Conservation (phyloP, 2,888 invertebrate genomes). For the Cryptus viduatorius region DNA sequence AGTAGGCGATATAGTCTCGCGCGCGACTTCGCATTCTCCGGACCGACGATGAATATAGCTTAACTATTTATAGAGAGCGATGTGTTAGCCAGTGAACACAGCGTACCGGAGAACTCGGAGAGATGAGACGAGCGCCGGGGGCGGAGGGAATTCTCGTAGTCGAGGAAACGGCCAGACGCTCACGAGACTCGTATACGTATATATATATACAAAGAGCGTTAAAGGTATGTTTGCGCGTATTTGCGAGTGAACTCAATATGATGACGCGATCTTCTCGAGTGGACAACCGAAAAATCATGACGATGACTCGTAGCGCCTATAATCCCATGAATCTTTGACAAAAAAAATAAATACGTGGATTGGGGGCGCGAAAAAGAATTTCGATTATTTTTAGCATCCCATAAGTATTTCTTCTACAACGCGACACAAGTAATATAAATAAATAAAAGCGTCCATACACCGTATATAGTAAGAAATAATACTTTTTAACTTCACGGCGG, state of each 20-base stretch:
- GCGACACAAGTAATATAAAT: too few species aligned
- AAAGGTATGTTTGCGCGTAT: background rate
- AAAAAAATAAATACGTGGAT: background rate
- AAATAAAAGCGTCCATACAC: too few species aligned
- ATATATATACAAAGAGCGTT: background rate
- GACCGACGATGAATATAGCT: constrained; percentile 68
- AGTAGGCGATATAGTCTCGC: constrained; percentile 41
- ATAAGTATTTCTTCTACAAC: too few species aligned
- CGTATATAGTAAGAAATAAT: too few species aligned
- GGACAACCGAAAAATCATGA: constrained; percentile 18
- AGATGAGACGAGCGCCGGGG: constrained; percentile 9
- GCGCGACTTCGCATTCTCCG: constrained; percentile 64
- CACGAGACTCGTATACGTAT: constrained; percentile 26
- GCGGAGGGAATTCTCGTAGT: constrained; percentile 8
- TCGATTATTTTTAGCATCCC: too few species aligned
- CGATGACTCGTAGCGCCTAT: constrained; percentile 12
- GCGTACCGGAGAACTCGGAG: background rate
- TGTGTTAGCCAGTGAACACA: constrained; percentile 43
- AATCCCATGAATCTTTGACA: background rate
- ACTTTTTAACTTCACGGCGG: too few species aligned
- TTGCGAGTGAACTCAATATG: background rate
- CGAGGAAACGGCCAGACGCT: constrained; percentile 29
- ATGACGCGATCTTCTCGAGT: background rate
- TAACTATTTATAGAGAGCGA: constrained; percentile 67
- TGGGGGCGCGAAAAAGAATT: background rate